Base-by-base conservation (phyloP, 2,113 vertebrate genomes). In the Meles meles region DNA sequence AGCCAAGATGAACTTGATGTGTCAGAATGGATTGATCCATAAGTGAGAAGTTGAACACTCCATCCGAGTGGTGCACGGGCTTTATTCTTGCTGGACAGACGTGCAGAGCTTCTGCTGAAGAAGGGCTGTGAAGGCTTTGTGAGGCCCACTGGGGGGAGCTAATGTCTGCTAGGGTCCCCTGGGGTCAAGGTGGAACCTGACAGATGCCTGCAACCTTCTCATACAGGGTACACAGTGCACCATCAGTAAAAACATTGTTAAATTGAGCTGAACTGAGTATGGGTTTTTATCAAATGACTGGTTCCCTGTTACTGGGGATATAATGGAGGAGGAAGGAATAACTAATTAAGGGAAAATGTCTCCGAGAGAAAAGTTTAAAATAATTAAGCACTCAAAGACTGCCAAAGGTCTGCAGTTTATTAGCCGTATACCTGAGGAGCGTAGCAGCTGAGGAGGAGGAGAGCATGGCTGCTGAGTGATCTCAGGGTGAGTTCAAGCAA, bases 11-110 rank as follows among this genome's bases (percentile, higher is more conserved):
- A 61, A 55, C 80, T 10, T 9, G 14, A 8, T 0, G 6, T 2
- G 20, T 91, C 25, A 13, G 20, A 1, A 7, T 29, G 39, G 18
- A 15, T 29, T 39, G 31, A 31, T 25, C 37, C 14, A 1, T 39
- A 9, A 55, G 37, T 7, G 9, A 20, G n/a, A 6, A 13, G 7
- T 0, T 4, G 29, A 20, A 13, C 10, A 27, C 34, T 18, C 3
- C 1, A 14, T 52, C 8, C 2, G 14, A 25, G 10, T 12, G 15
- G 7, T 3, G 4, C 21, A 12, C 0, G 1, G 31, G 23, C 0
- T 7, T 76, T 59, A 27, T 47, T 39, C 17, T 34, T 42, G 1
- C 52, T 49, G 55, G 47, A 42, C 31, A 15, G 7, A 49, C 0
- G 18, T 25, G 7, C 39, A 13, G 18, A 44, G 47, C 71, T 27